phyloP scores from a whole-genome alignment of 2,797 vertebrate species.

The Falco cherrug region DNA sequence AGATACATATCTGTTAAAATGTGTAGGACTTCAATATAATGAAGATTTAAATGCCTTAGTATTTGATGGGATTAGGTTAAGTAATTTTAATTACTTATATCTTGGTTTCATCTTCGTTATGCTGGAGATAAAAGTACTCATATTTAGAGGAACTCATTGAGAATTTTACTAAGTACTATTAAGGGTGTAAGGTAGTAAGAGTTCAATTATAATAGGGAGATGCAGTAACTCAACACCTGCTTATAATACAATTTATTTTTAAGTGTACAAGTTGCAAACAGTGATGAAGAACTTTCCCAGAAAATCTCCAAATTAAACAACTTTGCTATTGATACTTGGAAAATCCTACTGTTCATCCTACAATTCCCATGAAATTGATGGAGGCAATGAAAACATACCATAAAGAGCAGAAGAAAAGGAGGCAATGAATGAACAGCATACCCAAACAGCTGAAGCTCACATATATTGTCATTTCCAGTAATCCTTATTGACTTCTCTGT shows the following conservation, averaged over 20 bases:
- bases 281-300: not conserved
- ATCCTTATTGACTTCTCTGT: not conserved
- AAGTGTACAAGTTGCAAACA: not conserved
- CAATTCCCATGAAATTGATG: not conserved
- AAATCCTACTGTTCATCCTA: not conserved
- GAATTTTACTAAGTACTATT: not conserved
- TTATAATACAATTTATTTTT: not conserved
- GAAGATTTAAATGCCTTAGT: not conserved
- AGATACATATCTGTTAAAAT: not conserved
- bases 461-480: not conserved
- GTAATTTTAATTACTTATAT: not conserved
- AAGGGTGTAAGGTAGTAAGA: not conserved
- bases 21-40: not conserved
- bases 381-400: not conserved
- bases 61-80: not conserved
- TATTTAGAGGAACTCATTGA: not conserved
- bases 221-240: not conserved
- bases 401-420: not conserved
- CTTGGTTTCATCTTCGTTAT: not conserved
- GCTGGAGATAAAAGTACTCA: not conserved
- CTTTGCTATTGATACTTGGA: not conserved
- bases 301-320: not conserved
- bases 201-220: not conserved
- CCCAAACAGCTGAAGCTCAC: not conserved
- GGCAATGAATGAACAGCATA: not conserved